phyloP scores from a whole-genome alignment of 1,140 invertebrate genomes.

The Nephila pilipes region DNA sequence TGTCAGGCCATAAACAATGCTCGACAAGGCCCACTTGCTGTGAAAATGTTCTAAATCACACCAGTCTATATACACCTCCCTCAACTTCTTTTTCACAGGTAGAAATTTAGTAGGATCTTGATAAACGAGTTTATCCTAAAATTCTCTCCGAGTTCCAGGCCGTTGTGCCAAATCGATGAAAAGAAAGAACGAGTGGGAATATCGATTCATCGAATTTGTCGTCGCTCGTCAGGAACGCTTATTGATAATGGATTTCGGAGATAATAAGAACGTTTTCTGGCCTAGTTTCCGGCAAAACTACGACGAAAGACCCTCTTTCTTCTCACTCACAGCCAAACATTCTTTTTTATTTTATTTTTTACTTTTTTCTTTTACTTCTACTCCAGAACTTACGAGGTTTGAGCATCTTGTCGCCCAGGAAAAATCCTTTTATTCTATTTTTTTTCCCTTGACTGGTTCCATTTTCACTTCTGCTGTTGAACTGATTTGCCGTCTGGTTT shows the following conservation, averaged over 20 bases:
- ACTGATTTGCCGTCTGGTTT: constrained; percentile 7
- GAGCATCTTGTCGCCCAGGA: constrained; percentile 39
- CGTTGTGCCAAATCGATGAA: constrained; percentile 53
- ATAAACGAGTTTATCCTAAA: constrained; percentile 67
- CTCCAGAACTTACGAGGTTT: constrained; percentile 15
- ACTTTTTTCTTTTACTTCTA: neutral
- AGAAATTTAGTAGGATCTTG: constrained; percentile 49
- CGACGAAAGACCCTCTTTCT: neutral
- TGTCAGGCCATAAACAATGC: constrained; percentile 55
- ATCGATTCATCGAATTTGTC: constrained; percentile 59
- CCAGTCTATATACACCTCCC: neutral
- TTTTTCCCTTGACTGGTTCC: neutral
- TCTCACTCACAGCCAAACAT: neutral
- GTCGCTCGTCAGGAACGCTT: constrained; percentile 53
- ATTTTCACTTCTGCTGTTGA: neutral
- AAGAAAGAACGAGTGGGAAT: constrained; percentile 47
- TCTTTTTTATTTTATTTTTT: neutral
- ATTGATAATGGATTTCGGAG: constrained; percentile 74
- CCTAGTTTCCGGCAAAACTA: constrained; percentile 43
- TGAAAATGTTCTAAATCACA: constrained; percentile 3
- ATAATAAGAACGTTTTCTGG: constrained; percentile 75
- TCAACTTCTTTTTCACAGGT: constrained; percentile 43
- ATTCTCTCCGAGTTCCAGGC: neutral
- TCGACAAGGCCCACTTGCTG: neutral
- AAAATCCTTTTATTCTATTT: constrained; percentile 17